Percentiles rank a stretch among this genome's conserved stretches.
Conservation (phyloP, 2,888 invertebrate genomes). For the Hypena proboscidalis region DNA sequence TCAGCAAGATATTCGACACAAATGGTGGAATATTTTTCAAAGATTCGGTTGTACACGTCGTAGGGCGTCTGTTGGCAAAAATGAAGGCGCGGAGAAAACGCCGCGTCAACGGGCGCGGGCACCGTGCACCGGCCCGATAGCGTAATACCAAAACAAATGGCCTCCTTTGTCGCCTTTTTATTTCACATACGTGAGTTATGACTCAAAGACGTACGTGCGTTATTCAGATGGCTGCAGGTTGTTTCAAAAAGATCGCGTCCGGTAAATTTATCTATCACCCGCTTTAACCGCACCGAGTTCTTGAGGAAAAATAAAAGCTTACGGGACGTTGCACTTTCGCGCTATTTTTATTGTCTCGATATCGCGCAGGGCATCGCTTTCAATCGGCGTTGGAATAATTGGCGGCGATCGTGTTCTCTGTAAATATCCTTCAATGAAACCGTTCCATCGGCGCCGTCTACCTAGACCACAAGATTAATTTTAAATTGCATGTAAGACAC, state of each 20-base stretch:
- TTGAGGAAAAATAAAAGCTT: constrained; percentile 40
- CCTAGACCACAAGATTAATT: constrained; percentile 26
- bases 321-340: constrained; percentile 47
- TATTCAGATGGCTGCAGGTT: constrained; percentile 56
- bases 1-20: constrained; percentile 48
- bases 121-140: constrained; percentile 65
- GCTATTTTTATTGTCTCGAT: constrained; percentile 55
- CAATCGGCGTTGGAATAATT: constrained; percentile 63
- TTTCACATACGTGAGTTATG: constrained; percentile 72
- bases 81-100: constrained; percentile 53
- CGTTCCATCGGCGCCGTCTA: constrained; percentile 6
- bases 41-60: constrained; percentile 45
- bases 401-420: constrained; percentile 53
- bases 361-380: constrained; percentile 52
- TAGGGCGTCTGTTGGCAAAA: constrained; percentile 58
- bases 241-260: constrained; percentile 41
- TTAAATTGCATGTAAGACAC: constrained; percentile 19
- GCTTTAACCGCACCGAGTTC: constrained; percentile 52
- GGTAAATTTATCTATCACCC: constrained; percentile 46
- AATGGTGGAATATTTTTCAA: constrained; percentile 58
- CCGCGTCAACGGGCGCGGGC: constrained; percentile 44
- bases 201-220: constrained; percentile 58
- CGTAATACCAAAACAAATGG: constrained; percentile 80
- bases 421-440: constrained; percentile 46
- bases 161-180: constrained; percentile 70